phyloP scores from a whole-genome alignment of 2,797 vertebrate species.

The Limnodromus scolopaceus region DNA sequence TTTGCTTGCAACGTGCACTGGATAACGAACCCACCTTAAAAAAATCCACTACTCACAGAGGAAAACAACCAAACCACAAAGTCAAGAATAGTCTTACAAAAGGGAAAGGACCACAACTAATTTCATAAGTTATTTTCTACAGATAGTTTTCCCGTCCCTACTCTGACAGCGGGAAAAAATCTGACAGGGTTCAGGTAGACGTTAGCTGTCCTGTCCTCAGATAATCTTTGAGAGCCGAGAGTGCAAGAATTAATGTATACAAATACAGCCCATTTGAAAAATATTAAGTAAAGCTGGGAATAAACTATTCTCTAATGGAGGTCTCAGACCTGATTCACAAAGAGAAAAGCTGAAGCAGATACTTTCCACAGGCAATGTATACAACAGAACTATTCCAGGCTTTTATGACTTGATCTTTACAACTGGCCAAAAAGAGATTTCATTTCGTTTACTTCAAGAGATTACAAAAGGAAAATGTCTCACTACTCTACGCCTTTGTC shows the following conservation, averaged over 20 bases:
- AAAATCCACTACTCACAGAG: neutral
- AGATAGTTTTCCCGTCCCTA: neutral
- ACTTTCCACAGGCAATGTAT: neutral
- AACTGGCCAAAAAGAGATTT: conserved; percentile 1
- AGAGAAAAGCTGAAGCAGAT: neutral
- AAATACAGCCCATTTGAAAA: neutral
- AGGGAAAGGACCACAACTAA: neutral
- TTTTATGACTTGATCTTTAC: conserved; percentile 24
- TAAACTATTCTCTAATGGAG: neutral
- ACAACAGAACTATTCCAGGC: neutral
- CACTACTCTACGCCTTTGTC: neutral
- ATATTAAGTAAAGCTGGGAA: conserved; percentile 15
- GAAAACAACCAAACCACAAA: neutral
- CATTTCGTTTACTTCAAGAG: conserved; percentile 42
- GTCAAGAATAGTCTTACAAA: neutral
- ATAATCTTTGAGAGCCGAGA: neutral
- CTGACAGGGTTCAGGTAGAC: neutral
- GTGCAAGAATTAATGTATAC: neutral
- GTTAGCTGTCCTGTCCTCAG: neutral
- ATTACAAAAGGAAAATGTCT: conserved; percentile 17
- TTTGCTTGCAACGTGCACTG: neutral
- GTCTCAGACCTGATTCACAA: neutral
- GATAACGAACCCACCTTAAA: neutral
- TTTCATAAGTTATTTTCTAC: neutral
- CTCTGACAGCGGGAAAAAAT: neutral